Evolutionary conservation across 1,140 invertebrate genomes (phyloP).

Genomic region (Spodoptera litura): DNA sequence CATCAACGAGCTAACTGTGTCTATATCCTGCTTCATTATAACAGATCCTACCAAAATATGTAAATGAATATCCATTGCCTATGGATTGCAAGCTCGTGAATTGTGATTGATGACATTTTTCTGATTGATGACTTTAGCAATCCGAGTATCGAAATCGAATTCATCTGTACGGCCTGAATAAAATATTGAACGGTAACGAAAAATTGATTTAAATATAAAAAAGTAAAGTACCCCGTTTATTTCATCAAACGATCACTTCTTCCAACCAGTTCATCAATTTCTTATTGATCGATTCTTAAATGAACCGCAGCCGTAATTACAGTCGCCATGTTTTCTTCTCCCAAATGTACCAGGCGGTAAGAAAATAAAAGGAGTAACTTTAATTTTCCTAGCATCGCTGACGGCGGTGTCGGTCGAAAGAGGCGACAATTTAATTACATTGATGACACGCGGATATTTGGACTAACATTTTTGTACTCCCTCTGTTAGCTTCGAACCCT

Average conservation of each 20-base stretch:
- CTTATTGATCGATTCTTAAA: neutral
- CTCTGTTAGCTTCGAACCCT: slow-evolving; percentile 16
- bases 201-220: neutral
- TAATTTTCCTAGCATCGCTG: slow-evolving; percentile 11
- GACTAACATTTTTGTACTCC: slow-evolving; percentile 20
- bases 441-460: slow-evolving; percentile 34
- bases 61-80: slow-evolving; percentile 16
- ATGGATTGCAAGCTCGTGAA: slow-evolving; percentile 25
- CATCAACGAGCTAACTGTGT: too few relatives aligned
- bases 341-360: neutral
- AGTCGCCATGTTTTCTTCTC: neutral
- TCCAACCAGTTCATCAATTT: neutral
- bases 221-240: neutral
- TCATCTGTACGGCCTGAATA: neutral
- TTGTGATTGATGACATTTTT: slow-evolving; percentile 38
- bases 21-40: neutral
- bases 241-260: neutral
- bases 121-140: slow-evolving; percentile 33
- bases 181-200: neutral
- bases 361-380: slow-evolving; percentile 20
- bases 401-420: neutral
- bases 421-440: slow-evolving; percentile 39
- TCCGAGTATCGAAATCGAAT: slow-evolving; percentile 21
- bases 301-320: neutral
- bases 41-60: neutral